A percentile compares a stretch with the other conserved stretches of the same genome.
phyloP scores from a whole-genome alignment of 2,888 invertebrate genomes.

The Syrphus vitripennis region DNA sequence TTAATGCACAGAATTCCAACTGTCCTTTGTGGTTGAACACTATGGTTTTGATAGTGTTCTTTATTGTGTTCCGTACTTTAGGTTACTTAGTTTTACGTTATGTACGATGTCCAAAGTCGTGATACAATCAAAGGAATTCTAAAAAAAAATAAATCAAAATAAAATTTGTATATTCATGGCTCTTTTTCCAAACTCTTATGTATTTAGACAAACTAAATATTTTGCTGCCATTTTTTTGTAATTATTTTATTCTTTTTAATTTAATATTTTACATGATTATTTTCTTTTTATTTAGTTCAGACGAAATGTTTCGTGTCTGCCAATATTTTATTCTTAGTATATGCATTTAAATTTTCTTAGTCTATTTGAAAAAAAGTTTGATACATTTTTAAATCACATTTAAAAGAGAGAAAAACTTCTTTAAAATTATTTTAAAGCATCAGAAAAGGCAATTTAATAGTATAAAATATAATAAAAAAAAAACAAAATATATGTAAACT shows the following conservation, averaged over 20 bases:
- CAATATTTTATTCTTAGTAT: slow-evolving; percentile 61
- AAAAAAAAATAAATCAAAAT: neutral
- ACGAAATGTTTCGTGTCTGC: slow-evolving; percentile 17
- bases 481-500: slow-evolving; percentile 17
- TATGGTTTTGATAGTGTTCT: slow-evolving; percentile 86
- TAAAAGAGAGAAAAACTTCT: neutral
- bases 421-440: slow-evolving; percentile 1
- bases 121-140: slow-evolving; percentile 67
- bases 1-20: slow-evolving; percentile 85
- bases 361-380: neutral
- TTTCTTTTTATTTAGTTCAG: slow-evolving; percentile 45
- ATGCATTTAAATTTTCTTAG: neutral
- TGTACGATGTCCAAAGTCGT: slow-evolving; percentile 85
- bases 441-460: slow-evolving; percentile 5
- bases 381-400: neutral
- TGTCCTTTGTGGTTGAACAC: slow-evolving; percentile 89
- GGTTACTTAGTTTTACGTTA: slow-evolving; percentile 89
- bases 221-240: slow-evolving; percentile 61
- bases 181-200: neutral
- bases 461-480: neutral
- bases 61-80: slow-evolving; percentile 86
- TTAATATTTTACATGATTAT: slow-evolving; percentile 24
- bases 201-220: neutral
- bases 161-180: neutral
- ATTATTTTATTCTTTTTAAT: slow-evolving; percentile 37